Evolutionary conservation across 2,113 vertebrate species (phyloP).

Genomic region (Gymnobelideus leadbeateri): DNA sequence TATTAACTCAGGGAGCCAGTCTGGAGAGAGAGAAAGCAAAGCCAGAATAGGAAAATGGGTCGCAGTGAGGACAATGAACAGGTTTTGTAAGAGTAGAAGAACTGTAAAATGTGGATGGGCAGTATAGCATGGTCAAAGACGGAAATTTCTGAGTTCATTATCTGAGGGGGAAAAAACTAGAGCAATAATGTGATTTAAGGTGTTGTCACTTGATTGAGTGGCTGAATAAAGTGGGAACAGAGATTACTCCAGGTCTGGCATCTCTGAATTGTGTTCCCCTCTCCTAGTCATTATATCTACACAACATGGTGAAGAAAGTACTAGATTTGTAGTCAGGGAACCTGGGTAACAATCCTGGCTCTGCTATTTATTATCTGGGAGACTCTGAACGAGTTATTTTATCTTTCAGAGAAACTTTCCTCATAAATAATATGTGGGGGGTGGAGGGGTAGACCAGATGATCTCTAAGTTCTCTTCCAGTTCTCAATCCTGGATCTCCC

Average conservation of each 20-base stretch:
- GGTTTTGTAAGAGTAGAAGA: not conserved
- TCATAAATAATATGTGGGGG: not conserved
- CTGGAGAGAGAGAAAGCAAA: not conserved
- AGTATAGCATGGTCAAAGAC: not conserved
- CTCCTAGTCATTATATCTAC: not conserved
- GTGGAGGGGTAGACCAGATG: not conserved
- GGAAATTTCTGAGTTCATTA: not conserved
- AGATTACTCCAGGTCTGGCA: not conserved
- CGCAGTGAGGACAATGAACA: not conserved
- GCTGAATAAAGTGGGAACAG: not conserved
- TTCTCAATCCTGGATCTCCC: not conserved
- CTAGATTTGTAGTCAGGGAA: not conserved
- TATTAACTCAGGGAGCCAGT: not conserved
- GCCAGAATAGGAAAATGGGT: not conserved
- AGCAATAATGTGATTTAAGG: not conserved
- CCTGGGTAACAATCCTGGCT: not conserved
- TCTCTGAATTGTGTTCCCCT: not conserved
- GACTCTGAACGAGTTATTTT: not conserved
- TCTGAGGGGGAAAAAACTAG: not conserved
- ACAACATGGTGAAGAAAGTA: not conserved
- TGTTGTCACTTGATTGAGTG: not conserved
- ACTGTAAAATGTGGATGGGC: not conserved
- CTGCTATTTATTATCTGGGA: not conserved
- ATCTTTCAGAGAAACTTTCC: not conserved
- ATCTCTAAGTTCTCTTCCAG: not conserved